phyloP scores from a whole-genome alignment of 2,797 vertebrate genomes.

The Acanthurus tractus region DNA sequence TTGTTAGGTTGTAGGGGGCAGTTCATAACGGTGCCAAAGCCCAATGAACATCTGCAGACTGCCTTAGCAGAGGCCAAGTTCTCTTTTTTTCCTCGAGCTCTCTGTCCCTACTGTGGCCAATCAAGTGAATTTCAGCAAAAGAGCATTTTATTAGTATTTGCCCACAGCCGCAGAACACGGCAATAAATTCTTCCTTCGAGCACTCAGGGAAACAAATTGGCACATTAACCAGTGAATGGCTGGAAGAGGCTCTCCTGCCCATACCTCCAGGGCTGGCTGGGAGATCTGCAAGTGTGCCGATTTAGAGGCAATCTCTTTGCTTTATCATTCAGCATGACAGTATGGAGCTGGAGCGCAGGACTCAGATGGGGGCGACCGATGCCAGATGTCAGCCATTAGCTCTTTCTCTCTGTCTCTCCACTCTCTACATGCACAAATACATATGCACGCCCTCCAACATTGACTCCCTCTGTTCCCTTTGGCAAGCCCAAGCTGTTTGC shows the following conservation, averaged over 20 bases:
- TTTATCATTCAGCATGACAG: constrained; percentile 90
- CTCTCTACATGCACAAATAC: constrained; percentile 73
- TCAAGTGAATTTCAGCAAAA: constrained; percentile 95
- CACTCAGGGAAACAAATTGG: constrained; percentile 88
- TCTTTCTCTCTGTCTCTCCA: constrained; percentile 67
- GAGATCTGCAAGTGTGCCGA: constrained; percentile 88
- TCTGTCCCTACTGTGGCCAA: constrained; percentile 92
- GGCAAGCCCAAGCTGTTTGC: constrained; percentile 85
- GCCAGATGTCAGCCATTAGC: constrained; percentile 84
- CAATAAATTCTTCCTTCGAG: constrained; percentile 92
- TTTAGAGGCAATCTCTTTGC: constrained; percentile 88
- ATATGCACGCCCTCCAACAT: constrained; percentile 71
- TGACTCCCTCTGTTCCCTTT: constrained; percentile 82
- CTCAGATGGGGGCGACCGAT: constrained; percentile 71
- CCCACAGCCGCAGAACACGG: constrained; percentile 86
- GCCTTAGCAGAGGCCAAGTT: constrained; percentile 61
- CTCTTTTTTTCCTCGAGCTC: constrained; percentile 66
- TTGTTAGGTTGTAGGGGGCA: neutral
- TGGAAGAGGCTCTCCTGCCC: constrained; percentile 82
- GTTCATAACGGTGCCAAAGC: constrained; percentile 52
- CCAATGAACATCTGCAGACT: constrained; percentile 78
- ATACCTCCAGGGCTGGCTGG: constrained; percentile 86
- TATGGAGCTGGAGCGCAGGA: constrained; percentile 74
- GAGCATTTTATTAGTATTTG: constrained; percentile 96
- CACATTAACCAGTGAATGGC: constrained; percentile 88